Conservation (phyloP, 1,140 invertebrate species). For the Papilio machaon region DNA sequence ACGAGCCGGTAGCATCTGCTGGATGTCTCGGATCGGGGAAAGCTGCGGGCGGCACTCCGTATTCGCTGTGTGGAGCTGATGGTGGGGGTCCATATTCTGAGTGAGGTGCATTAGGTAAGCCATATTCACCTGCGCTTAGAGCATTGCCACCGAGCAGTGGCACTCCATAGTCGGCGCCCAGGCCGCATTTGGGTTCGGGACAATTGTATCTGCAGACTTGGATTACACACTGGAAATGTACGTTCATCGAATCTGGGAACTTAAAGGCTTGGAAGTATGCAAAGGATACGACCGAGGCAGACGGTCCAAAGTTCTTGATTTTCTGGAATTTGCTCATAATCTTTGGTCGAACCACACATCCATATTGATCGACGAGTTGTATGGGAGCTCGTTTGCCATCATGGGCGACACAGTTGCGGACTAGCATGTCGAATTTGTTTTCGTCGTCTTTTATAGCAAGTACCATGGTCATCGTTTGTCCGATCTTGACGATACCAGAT, state of each 20-base stretch:
- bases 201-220: constrained; percentile 97
- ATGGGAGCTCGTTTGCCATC: constrained; percentile 96
- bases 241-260: constrained; percentile 98
- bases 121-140: constrained; percentile 85
- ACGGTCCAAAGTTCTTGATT: constrained; percentile 97
- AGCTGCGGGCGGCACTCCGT: constrained; percentile 87
- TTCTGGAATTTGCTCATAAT: constrained; percentile 98
- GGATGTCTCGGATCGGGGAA: constrained; percentile 92
- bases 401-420: constrained; percentile 96
- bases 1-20: constrained; percentile 89
- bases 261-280: constrained; percentile 98
- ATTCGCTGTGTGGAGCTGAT: constrained; percentile 83
- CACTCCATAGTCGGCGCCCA: constrained; percentile 87
- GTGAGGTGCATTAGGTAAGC: constrained; percentile 84
- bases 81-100: constrained; percentile 88
- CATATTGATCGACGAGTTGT: constrained; percentile 95
- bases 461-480: constrained; percentile 98
- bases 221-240: constrained; percentile 98
- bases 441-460: constrained; percentile 97
- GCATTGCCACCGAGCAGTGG: constrained; percentile 84
- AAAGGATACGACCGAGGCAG: constrained; percentile 95
- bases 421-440: constrained; percentile 97
- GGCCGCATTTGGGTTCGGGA: constrained; percentile 93
- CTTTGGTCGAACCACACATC: constrained; percentile 95
- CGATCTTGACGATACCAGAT: constrained; percentile 96